Percentiles rank a stretch among this genome's conserved stretches.
Conservation (phyloP, 2,888 invertebrate genomes). For the Drosophila acutilabella region DNA sequence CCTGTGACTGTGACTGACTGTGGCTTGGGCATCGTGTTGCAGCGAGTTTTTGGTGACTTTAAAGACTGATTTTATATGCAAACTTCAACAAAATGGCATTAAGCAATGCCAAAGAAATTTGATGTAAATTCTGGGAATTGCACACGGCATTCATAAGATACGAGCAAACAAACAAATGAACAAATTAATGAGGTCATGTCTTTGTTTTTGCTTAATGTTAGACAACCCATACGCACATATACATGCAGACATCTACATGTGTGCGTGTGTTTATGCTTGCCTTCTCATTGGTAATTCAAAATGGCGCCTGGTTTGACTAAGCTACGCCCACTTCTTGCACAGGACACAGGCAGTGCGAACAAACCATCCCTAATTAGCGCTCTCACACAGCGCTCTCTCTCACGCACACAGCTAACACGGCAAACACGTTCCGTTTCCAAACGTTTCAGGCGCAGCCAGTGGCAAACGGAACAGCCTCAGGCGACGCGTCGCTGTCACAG, state of each 20-base stretch:
- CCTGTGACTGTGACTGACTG: constrained; percentile 14
- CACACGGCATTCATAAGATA: constrained; percentile 70
- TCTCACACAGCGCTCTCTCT: constrained; percentile 32
- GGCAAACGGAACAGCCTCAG: constrained; percentile 19
- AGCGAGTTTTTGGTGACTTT: constrained; percentile 58
- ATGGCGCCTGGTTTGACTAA: constrained; percentile 68
- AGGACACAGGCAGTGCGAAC: constrained; percentile 63
- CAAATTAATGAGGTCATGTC: constrained; percentile 64
- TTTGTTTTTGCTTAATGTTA: constrained; percentile 38
- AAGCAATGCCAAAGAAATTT: constrained; percentile 70
- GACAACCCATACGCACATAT: constrained; percentile 25
- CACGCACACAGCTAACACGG: constrained; percentile 3
- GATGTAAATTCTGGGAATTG: constrained; percentile 70
- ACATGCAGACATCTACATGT: not conserved
- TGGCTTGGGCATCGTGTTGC: constrained; percentile 63
- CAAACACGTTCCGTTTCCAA: constrained; percentile 39
- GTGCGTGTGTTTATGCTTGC: constrained; percentile 8
- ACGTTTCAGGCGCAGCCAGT: constrained; percentile 41
- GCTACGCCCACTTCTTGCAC: constrained; percentile 56
- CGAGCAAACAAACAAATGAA: constrained; percentile 13
- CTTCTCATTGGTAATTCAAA: constrained; percentile 60
- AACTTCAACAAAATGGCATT: constrained; percentile 45
- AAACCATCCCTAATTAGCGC: constrained; percentile 72
- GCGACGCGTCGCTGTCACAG: constrained; percentile 15
- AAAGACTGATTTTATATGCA: constrained; percentile 54